These are phyloP conservation scores for Gadus macrocephalus DNA, from an alignment of 2,113 vertebrate genomes.

Conservation along the genomic window DNA sequence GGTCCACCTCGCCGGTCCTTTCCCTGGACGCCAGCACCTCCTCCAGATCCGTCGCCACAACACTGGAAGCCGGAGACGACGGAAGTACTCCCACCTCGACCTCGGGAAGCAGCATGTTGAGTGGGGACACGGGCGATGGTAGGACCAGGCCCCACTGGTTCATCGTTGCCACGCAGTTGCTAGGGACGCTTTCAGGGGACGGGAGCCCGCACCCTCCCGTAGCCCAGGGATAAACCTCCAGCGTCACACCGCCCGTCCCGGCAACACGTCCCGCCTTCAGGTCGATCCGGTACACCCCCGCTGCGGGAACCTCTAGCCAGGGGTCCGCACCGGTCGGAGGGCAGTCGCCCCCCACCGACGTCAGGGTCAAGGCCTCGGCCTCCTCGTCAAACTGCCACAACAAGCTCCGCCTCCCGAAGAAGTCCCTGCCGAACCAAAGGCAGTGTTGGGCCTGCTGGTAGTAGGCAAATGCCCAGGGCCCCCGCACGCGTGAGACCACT, in stretches of 20 bases:
- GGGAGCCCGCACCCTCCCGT: conserved; percentile 20
- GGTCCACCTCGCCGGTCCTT: conserved; percentile 55
- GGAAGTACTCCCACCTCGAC: background rate
- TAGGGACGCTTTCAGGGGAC: conserved; percentile 50
- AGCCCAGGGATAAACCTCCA: conserved; percentile 82
- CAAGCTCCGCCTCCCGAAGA: conserved; percentile 90
- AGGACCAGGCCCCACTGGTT: conserved; percentile 67
- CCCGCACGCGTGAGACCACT: conserved; percentile 75
- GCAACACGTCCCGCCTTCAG: conserved; percentile 59
- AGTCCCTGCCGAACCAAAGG: conserved; percentile 96
- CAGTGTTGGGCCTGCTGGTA: conserved; percentile 77
- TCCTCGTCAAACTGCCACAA: conserved; percentile 77
- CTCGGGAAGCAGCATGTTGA: conserved; percentile 71
- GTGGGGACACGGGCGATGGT: conserved; percentile 68
- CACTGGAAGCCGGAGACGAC: conserved; percentile 1
- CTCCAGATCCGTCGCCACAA: conserved; percentile 60
- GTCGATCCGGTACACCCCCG: conserved; percentile 84
- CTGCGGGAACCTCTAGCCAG: conserved; percentile 88
- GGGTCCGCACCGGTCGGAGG: conserved; percentile 11
- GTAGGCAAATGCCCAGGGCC: conserved; percentile 91
- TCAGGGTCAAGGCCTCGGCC: conserved; percentile 61
- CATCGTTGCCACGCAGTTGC: conserved; percentile 47
- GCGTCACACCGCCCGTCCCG: conserved; percentile 47
- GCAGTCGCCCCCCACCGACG: conserved; percentile 73
- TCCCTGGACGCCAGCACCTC: conserved; percentile 60